phyloP scores from a whole-genome alignment of 1,140 invertebrate genomes.

The Planococcus citri region DNA sequence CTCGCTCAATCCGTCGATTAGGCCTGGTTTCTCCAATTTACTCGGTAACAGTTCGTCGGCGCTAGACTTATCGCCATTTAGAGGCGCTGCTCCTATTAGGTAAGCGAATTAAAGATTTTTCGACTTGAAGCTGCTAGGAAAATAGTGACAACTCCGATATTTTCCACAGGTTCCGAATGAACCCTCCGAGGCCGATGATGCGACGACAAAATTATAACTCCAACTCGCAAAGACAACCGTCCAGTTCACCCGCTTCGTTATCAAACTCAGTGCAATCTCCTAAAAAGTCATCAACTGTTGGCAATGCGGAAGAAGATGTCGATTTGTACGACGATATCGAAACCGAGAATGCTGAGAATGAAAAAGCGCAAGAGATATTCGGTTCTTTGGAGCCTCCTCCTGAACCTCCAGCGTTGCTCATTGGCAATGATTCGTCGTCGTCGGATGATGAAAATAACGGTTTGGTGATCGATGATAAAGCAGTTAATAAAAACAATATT shows the following conservation, averaged over 20 bases:
- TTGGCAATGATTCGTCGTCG: not conserved
- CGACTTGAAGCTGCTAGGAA: too few relatives aligned
- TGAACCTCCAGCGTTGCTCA: constrained; percentile 39
- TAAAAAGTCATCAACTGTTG: too few relatives aligned
- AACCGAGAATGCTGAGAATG: too few relatives aligned
- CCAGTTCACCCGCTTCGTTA: too few relatives aligned
- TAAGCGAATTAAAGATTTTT: too few relatives aligned
- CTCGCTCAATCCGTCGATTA: not conserved
- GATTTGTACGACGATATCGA: too few relatives aligned
- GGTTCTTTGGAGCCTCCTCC: constrained; percentile 35
- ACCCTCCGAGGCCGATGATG: too few relatives aligned
- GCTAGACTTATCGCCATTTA: not conserved
- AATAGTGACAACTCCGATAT: too few relatives aligned
- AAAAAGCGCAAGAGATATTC: constrained; percentile 23
- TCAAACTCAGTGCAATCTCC: too few relatives aligned
- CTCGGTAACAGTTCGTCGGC: not conserved
- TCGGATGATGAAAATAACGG: constrained; percentile 28
- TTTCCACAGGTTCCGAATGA: not conserved
- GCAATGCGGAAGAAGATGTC: too few relatives aligned
- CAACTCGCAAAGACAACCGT: too few relatives aligned
- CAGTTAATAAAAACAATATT: constrained; percentile 44
- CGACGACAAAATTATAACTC: too few relatives aligned
- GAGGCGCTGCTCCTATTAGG: not conserved
- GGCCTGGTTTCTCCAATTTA: not conserved
- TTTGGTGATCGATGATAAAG: constrained; percentile 48